Evolutionary conservation across 2,113 vertebrate species (phyloP).

Genomic region (Astatotilapia flaviijosephi): DNA sequence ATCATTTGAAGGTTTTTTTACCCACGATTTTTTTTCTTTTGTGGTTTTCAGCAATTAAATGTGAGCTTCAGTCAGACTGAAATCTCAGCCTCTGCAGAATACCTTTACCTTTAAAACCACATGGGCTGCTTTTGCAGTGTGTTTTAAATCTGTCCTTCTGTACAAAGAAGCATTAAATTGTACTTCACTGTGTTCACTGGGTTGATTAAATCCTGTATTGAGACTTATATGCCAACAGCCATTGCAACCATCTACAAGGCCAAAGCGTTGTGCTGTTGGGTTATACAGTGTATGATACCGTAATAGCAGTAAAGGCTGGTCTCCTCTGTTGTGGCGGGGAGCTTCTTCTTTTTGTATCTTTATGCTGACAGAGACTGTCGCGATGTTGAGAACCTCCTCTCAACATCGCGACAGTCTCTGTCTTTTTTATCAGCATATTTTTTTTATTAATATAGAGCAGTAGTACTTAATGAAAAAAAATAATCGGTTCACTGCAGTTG

Average conservation of each 20-base stretch:
- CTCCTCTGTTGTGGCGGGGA: neutral
- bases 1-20: neutral
- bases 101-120: neutral
- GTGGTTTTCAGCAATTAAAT: neutral
- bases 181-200: neutral
- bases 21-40: rapidly evolving
- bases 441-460: neutral
- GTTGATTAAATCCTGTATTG: neutral
- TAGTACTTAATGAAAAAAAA: neutral
- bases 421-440: neutral
- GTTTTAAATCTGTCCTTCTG: neutral
- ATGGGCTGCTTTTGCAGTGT: neutral
- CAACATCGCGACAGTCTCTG: too few relatives aligned
- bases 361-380: neutral
- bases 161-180: neutral
- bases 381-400: neutral
- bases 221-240: neutral
- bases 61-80: neutral
- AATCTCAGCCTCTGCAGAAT: neutral
- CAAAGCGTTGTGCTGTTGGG: neutral
- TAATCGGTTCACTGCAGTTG: neutral
- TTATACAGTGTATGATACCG: neutral
- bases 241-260: neutral
- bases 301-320: neutral
- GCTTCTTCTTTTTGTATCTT: neutral